Percentiles rank a stretch among this genome's conserved stretches.
phyloP scores from a whole-genome alignment of 2,888 invertebrate genomes.

The Mythimna pallens region DNA sequence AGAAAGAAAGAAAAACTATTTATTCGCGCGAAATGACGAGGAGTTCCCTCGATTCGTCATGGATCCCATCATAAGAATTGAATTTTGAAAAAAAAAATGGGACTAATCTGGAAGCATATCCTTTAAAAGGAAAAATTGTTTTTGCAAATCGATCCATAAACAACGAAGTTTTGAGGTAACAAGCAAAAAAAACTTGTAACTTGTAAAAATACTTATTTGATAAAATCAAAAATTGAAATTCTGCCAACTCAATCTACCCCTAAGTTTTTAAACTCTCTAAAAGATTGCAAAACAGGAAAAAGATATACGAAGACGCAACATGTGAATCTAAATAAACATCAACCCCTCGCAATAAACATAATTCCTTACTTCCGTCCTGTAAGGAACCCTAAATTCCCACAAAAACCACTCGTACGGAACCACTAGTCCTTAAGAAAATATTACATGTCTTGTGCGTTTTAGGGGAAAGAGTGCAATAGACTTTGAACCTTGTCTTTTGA shows the following conservation, averaged over 20 bases:
- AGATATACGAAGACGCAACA: constrained; percentile 23
- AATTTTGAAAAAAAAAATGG: too few relatives aligned
- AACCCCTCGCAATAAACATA: constrained; percentile 60
- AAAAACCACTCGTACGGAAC: constrained; percentile 75
- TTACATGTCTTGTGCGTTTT: constrained; percentile 25
- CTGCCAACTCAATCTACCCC: neutral
- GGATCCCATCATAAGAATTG: too few relatives aligned
- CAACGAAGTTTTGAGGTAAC: too few relatives aligned
- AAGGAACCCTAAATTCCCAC: constrained; percentile 77
- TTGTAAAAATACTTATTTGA: too few relatives aligned
- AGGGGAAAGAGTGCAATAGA: constrained; percentile 20
- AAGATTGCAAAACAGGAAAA: constrained; percentile 22
- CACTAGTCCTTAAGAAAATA: constrained; percentile 60
- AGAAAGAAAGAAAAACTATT: too few relatives aligned
- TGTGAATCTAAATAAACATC: constrained; percentile 45
- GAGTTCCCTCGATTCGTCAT: too few relatives aligned
- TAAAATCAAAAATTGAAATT: too few relatives aligned
- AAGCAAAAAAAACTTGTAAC: too few relatives aligned
- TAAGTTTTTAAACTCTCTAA: neutral
- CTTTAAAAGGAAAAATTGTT: too few relatives aligned
- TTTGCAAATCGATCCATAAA: too few relatives aligned
- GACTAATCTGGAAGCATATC: too few relatives aligned
- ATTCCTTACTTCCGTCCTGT: constrained; percentile 70
- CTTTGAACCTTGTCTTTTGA: rapidly evolving
- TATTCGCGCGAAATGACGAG: too few relatives aligned